Evolutionary conservation across 2,113 vertebrate species (phyloP), one percentile per base, ranked within the genome.

Genomic region (Progne subis): DNA sequence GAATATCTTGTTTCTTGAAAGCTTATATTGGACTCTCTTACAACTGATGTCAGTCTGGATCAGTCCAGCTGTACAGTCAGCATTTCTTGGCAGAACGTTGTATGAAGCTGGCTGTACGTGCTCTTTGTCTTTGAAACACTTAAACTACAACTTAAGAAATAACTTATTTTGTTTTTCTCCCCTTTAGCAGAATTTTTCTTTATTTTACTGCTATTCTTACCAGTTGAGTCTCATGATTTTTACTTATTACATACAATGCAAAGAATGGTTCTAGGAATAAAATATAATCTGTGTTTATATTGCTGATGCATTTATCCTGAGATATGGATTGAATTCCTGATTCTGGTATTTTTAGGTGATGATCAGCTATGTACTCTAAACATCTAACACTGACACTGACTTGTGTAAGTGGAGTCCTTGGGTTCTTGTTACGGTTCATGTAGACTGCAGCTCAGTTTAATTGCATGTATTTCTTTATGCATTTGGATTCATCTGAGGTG

Each of bases 1-100:
- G 92, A 95, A 81, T 92, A 95, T 94, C 78, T 95, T 86, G 18
- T 83, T 92, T 95, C 85, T 95, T 96, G 81, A 94, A 94, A 94
- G 82, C 55, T 90, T 94, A 44, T 70, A 9, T 94, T 96, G 94
- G 81, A 55, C 28, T 80, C 46, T 59, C 20, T 18, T 86, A 50
- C 77, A 31, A 29, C 65, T 86, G 78, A 77, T 95, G 88, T 82
- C 90, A 93, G 41, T 94, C 92, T 96, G 88, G 72, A 95, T 93
- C 65, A 77, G 87, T 94, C 86, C 93, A 95, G 95, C 78, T 94
- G 94, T 95, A 96, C 75, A 92, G 93, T 86, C 59, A 91, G 52
- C 20, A n/a, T 71, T 76, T 95, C 81, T 96, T 95, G 95, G 85
- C 94, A 96, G 28, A 34, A 25, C 0, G 5, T 32, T 79, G 53